Evolutionary conservation across 2,113 vertebrate genomes (phyloP), one percentile per base, ranked within the genome.

Genomic region (Chloroceryle aenea): DNA sequence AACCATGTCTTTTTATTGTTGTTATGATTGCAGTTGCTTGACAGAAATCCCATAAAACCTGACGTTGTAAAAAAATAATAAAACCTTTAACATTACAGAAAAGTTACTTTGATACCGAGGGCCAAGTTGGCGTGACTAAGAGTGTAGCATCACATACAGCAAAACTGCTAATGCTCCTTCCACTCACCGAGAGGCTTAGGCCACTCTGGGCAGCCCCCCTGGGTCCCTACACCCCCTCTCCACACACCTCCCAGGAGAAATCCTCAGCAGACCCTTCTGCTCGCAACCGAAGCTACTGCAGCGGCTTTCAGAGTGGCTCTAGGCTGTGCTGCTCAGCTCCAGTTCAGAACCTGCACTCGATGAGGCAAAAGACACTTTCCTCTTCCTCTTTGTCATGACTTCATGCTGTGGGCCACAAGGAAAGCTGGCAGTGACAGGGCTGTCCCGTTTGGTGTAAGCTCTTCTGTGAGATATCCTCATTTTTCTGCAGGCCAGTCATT

Each of bases 401-500:
- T 90, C 27, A 2, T 56, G 52, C 25, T 64, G 48, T 68, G 61
- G 34, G 69, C 12, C 64, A 47, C 7, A 14, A 45, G 71, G 63
- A 89, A 63, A 63, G 6, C 29, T 26, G 53, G n/a, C 14, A 32
- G 68, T 85, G 72, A 52, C 36, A n/a, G 6, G 21, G 34, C 26
- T 56, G n/a, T 63, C n/a, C 30, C 22, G 42, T 29, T 38, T 38
- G 63, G 14, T 50, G 38, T 58, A 76, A 86, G 42, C 5, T 20
- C 64, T 78, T 91, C 64, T 90, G 56, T 10, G 81, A 91, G 43
- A 32, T 43, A 40, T 50, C 61, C 89, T 91, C 22, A 80, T 74
- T 90, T 96, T 90, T 68, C 52, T 85, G 82, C n/a, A 63, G n/a
- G 73, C 67, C 83, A 48, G 66, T 59, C 72, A 75, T 78, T 59